Base-by-base conservation (phyloP, 1,140 invertebrate species). In the Brachionus angularis region DNA sequence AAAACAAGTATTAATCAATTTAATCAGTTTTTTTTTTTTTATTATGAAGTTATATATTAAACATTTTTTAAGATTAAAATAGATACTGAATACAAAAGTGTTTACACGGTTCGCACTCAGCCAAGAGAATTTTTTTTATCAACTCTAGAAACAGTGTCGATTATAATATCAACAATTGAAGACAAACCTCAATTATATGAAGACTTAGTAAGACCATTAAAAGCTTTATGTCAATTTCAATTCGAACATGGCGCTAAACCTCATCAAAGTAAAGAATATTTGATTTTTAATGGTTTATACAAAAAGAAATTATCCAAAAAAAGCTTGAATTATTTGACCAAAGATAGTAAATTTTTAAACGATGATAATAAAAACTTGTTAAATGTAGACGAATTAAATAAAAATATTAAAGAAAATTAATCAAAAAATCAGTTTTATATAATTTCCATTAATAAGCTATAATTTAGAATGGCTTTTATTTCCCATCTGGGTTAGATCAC, bases 51-150 rank as follows among this genome's bases (percentile, higher is more conserved):
- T n/a, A n/a, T n/a, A n/a, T n/a, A n/a, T n/a, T n/a, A n/a, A n/a
- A n/a, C n/a, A 69, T 47, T 69, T 21, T 73, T 36, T 27, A 27
- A 74, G 73, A 73, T 77, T 44, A 72, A 86, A 83, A 88, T 91
- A 1, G 91, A 92, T 80, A 84, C 85, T 4, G 85, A 82, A 47
- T 84, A 83, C 72, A 85, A 83, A 47, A 94, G 91, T 79, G 87
- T 89, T 79, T 96, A 94, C 79, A 89, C 93, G 58, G 93, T 96
- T 74, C 85, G 92, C 74, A 94, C 91, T 4, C 92, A 96, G 78
- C 92, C 92, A 4, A 90, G 89, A 25, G 90, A 93, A 79, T 88
- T 88, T 29, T 92, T 91, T 77, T 82, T 96, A 12, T 95, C 91
- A 44, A 95, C 92, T 0, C 80, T 96, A 29, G 92, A 96, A 83